Evolutionary conservation across 2,797 vertebrate genomes (phyloP), one percentile per base, ranked within the genome.

Genomic region (Thamnophis elegans): DNA sequence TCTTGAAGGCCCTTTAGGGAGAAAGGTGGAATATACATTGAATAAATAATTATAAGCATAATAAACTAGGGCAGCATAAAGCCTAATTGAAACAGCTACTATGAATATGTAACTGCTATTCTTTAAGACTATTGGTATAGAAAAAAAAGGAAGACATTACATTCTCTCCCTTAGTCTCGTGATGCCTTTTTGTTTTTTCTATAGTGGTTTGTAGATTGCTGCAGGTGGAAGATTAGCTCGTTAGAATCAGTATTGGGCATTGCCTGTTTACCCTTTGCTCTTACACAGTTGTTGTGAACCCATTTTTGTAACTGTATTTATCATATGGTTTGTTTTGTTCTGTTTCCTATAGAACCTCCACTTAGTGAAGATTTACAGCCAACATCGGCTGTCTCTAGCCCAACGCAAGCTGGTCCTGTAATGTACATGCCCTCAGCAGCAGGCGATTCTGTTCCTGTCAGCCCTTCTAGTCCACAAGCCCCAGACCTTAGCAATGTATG

Each of bases 361-460:
- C 97, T 98, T 93, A 96, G 93, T 85, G 99, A 99, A 22, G 99
- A 99, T 36, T 94, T 98, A 36, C 98, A 97, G 93, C 97, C 98
- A 54, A 96, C 98, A 13, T 98, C 99, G 0, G 96, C 98, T 90
- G 97, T 98, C 85, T 98, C 98, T 78, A 98, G 98, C 94, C 98
- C 98, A 1, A 98, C 98, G 1, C 98, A 98, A 95, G 91, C 97
- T 1, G 98, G 97, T 26, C 97, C 98, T 22, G 96, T 98, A 95
- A 96, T 98, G 97, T 98, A 98, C 88, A 98, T 98, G 98, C 98
- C 98, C 0, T 98, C 98, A 0, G 98, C 98, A 87, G 97, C 98
- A 11, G 98, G 98, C 47, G 98, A 98, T 95, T 98, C 98, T 12
- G 97, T 97, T 96, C 98, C 98, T 12, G 98, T 99, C 92, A 98